These are phyloP conservation scores for Cebus imitator DNA, from an alignment of 2,113 vertebrate species.

Conservation along the genomic window DNA sequence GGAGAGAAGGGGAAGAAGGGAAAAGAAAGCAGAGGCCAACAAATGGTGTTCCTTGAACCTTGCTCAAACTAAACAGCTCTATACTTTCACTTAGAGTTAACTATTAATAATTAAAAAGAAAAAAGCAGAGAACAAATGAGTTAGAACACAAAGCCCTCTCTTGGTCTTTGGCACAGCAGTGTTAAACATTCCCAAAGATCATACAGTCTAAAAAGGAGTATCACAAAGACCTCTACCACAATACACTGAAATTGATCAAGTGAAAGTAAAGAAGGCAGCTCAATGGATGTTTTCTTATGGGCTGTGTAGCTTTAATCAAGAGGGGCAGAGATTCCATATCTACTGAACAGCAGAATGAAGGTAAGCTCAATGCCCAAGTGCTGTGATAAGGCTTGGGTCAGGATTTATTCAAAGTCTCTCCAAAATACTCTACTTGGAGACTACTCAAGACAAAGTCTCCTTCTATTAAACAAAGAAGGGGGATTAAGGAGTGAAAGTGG, in stretches of 20 bases:
- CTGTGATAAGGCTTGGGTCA: constrained; percentile 68
- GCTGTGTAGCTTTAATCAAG: constrained; percentile 7
- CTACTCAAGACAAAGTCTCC: constrained; percentile 64
- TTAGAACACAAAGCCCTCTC: not conserved
- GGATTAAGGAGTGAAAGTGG: constrained; percentile 31
- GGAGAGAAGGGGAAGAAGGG: not conserved
- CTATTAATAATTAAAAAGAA: not conserved
- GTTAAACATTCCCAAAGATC: not conserved
- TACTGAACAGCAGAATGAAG: constrained; percentile 72
- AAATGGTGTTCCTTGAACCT: not conserved
- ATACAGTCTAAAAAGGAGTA: not conserved
- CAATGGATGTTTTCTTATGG: constrained; percentile 34
- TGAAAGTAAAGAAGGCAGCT: not conserved
- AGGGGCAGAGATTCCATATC: constrained; percentile 41
- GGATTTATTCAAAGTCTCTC: constrained; percentile 65
- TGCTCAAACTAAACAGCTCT: not conserved
- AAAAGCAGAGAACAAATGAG: not conserved
- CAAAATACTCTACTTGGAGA: constrained; percentile 36
- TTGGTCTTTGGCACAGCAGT: not conserved
- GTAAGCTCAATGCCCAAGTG: constrained; percentile 67
- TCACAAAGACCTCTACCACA: not conserved
- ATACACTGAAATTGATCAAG: not conserved
- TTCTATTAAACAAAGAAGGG: constrained; percentile 34
- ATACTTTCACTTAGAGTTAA: not conserved
- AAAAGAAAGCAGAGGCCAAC: not conserved